phyloP scores from a whole-genome alignment of 2,113 vertebrate species.

The Sturnus vulgaris region DNA sequence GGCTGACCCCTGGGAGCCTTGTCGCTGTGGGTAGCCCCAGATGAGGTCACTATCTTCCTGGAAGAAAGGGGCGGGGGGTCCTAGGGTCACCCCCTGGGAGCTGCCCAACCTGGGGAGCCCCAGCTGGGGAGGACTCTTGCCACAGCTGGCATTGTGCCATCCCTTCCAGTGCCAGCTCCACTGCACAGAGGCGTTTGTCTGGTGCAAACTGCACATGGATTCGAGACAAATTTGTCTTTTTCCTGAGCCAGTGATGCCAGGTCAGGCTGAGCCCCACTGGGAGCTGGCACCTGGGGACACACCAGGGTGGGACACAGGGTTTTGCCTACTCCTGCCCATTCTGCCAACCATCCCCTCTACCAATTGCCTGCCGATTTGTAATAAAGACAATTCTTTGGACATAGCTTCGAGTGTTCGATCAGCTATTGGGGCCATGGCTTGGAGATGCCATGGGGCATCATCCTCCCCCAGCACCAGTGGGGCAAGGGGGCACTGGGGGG shows the following conservation, averaged over 20 bases:
- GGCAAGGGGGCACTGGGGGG: neutral
- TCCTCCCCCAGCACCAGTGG: neutral
- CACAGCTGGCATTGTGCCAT: neutral
- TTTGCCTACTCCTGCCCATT: neutral
- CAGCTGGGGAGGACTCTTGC: neutral
- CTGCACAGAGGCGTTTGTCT: neutral
- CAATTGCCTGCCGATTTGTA: neutral
- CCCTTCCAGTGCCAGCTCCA: neutral
- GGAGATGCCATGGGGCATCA: neutral
- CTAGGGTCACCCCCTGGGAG: neutral
- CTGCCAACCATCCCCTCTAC: neutral
- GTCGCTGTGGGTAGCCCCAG: neutral
- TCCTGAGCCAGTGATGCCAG: neutral
- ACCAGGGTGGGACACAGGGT: accelerated
- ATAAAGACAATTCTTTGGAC: conserved; percentile 42
- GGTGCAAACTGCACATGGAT: neutral
- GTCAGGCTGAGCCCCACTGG: neutral
- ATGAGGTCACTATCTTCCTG: neutral
- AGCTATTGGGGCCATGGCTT: accelerated
- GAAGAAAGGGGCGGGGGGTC: neutral
- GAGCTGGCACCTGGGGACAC: neutral
- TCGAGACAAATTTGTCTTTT: neutral
- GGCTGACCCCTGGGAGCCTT: neutral
- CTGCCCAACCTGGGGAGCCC: neutral
- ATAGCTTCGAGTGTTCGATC: neutral